phyloP scores from a whole-genome alignment of 1,140 invertebrate species.

The Leptinotarsa undecemlineata region DNA sequence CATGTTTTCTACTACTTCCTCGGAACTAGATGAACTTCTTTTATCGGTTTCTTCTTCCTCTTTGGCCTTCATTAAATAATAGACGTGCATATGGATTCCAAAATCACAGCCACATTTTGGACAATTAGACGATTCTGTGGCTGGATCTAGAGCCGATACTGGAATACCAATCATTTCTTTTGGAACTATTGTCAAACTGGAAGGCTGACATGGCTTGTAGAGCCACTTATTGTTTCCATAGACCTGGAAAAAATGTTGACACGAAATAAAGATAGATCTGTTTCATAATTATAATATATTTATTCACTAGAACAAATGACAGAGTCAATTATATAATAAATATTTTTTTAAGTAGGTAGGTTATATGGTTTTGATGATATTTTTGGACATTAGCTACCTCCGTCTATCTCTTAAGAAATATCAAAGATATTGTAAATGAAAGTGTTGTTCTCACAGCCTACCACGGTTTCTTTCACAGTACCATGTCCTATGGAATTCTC shows the following conservation, averaged over 20 bases:
- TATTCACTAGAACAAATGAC: too few species aligned
- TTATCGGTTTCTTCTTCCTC: constrained; percentile 35
- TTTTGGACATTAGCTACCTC: too few species aligned
- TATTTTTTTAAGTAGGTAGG: too few species aligned
- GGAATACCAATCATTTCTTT: constrained; percentile 44
- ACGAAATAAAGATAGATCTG: too few species aligned
- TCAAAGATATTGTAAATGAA: too few species aligned
- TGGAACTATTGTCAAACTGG: constrained; percentile 43
- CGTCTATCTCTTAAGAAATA: too few species aligned
- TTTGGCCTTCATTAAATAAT: constrained; percentile 41
- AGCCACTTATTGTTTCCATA: constrained; percentile 42
- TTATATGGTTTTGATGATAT: too few species aligned
- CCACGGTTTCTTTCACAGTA: too few species aligned
- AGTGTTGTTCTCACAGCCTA: too few species aligned
- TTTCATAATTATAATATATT: too few species aligned
- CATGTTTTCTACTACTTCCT: constrained; percentile 33
- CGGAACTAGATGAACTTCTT: constrained; percentile 32
- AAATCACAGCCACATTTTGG: constrained; percentile 43
- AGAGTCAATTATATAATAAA: too few species aligned
- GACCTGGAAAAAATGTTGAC: constrained; percentile 40
- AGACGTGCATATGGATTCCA: constrained; percentile 46
- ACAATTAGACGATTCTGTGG: constrained; percentile 35
- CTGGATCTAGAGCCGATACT: constrained; percentile 43
- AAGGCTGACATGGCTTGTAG: constrained; percentile 50
- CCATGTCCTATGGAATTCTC: too few species aligned